These are phyloP conservation scores for Oscheius sp. DNA, from an alignment of 2,888 invertebrate species.

Conservation along the genomic window DNA sequence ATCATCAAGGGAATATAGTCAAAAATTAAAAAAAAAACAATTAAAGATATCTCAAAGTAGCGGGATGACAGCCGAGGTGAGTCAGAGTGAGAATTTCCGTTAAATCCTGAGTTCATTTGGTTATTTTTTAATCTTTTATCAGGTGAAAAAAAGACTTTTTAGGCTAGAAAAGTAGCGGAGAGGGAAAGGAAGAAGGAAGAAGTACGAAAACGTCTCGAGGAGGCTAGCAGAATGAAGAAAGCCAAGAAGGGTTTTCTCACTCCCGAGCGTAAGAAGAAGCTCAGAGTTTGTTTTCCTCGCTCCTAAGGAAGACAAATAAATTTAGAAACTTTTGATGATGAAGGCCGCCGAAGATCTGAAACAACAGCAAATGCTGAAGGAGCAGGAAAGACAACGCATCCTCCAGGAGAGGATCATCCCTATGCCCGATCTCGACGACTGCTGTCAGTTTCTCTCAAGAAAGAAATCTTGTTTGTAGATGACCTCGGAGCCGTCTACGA, in stretches of 20 bases:
- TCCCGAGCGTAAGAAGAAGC: slow-evolving; percentile 99
- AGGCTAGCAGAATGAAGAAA: slow-evolving; percentile 97
- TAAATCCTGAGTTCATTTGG: slow-evolving; percentile 16
- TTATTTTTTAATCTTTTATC: not conserved
- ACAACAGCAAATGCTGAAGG: slow-evolving; percentile 98
- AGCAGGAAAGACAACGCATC: slow-evolving; percentile 92
- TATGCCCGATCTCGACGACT: slow-evolving; percentile 82
- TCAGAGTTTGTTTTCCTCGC: slow-evolving; percentile 82
- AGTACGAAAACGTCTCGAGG: slow-evolving; percentile 97
- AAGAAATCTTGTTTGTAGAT: slow-evolving; percentile 37
- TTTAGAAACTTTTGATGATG: slow-evolving; percentile 95
- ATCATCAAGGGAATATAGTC: too few relatives aligned
- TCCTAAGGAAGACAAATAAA: not conserved
- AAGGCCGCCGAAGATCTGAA: slow-evolving; percentile 99
- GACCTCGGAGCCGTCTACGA: slow-evolving; percentile 58
- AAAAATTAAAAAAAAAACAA: too few relatives aligned
- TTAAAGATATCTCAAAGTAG: not conserved
- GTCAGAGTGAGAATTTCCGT: slow-evolving; percentile 1
- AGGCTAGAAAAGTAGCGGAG: slow-evolving; percentile 87
- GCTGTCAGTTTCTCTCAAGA: slow-evolving; percentile 29
- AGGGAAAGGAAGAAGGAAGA: slow-evolving; percentile 98
- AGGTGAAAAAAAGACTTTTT: slow-evolving; percentile 27
- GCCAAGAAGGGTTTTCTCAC: slow-evolving; percentile 98
- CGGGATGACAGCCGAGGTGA: slow-evolving; percentile 19
- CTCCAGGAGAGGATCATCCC: slow-evolving; percentile 93